A percentile compares a stretch with the other conserved stretches of the same genome.
phyloP scores from a whole-genome alignment of 2,113 vertebrate species.

The Stegastes partitus region DNA sequence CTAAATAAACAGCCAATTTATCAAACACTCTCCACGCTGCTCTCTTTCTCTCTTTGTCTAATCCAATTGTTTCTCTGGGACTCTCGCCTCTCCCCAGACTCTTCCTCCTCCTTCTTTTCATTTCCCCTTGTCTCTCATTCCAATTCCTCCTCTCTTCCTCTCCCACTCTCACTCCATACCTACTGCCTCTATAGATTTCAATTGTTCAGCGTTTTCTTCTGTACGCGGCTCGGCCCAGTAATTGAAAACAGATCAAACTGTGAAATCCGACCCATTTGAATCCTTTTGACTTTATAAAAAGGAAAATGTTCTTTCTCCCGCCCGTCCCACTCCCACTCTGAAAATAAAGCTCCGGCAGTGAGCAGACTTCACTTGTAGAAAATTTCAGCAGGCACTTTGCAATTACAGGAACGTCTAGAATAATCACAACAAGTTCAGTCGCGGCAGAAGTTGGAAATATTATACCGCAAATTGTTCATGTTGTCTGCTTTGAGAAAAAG shows the following conservation, averaged over 20 bases:
- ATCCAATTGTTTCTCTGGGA: slow-evolving; percentile 73
- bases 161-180: slow-evolving; percentile 21
- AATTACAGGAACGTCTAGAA: slow-evolving; percentile 50
- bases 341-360: slow-evolving; percentile 60
- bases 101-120: slow-evolving; percentile 51
- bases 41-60: slow-evolving; percentile 49
- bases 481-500: slow-evolving; percentile 15
- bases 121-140: slow-evolving; percentile 54
- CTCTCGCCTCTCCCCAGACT: slow-evolving; percentile 44
- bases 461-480: slow-evolving; percentile 1
- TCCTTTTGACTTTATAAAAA: slow-evolving; percentile 64
- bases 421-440: slow-evolving; percentile 36
- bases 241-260: slow-evolving; percentile 83
- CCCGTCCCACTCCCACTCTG: slow-evolving; percentile 51
- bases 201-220: slow-evolving; percentile 71
- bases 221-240: slow-evolving; percentile 46
- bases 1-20: slow-evolving; percentile 70
- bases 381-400: slow-evolving; percentile 46
- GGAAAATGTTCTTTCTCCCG: slow-evolving; percentile 51
- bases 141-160: slow-evolving; percentile 24
- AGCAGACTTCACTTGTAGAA: slow-evolving; percentile 46
- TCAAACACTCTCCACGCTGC: slow-evolving; percentile 49
- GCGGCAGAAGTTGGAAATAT: slow-evolving; percentile 28
- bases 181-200: slow-evolving; percentile 68
- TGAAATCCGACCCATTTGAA: slow-evolving; percentile 77